A percentile compares a stretch with the other conserved stretches of the same genome.
Evolutionary conservation across 2,888 invertebrate species (phyloP).

Genomic region (Drosophila nr. perissopoda): DNA sequence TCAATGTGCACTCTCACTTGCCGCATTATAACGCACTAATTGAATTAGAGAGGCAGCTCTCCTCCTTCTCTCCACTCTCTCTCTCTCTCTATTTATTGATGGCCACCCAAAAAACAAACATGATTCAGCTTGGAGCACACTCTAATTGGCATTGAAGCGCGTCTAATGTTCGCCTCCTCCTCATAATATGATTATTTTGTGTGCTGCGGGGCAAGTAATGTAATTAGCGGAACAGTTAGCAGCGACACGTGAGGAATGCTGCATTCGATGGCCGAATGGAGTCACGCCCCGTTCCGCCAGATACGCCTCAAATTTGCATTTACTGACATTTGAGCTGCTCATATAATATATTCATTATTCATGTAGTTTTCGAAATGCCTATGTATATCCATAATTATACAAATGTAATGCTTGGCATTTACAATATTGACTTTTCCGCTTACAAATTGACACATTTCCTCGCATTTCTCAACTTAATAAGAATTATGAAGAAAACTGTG

Average conservation of each 20-base stretch:
- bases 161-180: slow-evolving; percentile 56
- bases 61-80: background rate
- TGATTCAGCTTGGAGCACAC: slow-evolving; percentile 45
- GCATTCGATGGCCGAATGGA: slow-evolving; percentile 22
- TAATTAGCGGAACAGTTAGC: slow-evolving; percentile 55
- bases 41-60: slow-evolving; percentile 38
- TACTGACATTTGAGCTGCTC: slow-evolving; percentile 9
- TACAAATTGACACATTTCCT: background rate
- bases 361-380: background rate
- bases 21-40: slow-evolving; percentile 52
- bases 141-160: slow-evolving; percentile 74
- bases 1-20: slow-evolving; percentile 42
- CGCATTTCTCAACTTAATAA: background rate
- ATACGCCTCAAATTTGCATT: slow-evolving; percentile 29
- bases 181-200: slow-evolving; percentile 71
- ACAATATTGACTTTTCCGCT: background rate
- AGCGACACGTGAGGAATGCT: slow-evolving; percentile 40
- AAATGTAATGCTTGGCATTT: slow-evolving; percentile 1
- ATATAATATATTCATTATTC: background rate
- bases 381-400: background rate
- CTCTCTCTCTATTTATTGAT: background rate
- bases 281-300: slow-evolving; percentile 43
- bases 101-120: slow-evolving; percentile 36
- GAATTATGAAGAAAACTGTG: background rate
- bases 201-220: slow-evolving; percentile 54